phyloP scores from a whole-genome alignment of 2,888 invertebrate species.

The Callosobruchus maculatus region DNA sequence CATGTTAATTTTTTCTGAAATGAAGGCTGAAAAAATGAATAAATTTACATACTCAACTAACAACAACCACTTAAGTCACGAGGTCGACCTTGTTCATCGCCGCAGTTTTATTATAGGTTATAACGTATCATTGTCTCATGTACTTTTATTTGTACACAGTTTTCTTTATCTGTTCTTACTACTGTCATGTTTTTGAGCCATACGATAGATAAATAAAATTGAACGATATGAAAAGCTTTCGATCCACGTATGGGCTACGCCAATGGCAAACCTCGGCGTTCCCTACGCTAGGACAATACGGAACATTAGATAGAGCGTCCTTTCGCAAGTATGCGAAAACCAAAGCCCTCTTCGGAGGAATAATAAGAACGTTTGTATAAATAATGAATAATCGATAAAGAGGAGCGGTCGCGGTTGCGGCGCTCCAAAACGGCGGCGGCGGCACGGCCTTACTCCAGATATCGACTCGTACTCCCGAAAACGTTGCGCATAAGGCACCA shows the following conservation, averaged over 20 bases:
- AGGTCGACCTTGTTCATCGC: too few species aligned
- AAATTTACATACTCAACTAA: too few species aligned
- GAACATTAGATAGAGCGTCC: slow-evolving; percentile 3
- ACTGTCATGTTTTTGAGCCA: too few species aligned
- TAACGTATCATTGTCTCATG: too few species aligned
- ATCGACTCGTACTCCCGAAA: slow-evolving; percentile 29
- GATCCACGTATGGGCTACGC: background rate
- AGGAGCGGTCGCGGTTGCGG: slow-evolving; percentile 31
- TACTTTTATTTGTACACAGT: too few species aligned
- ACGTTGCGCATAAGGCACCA: background rate
- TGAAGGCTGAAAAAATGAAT: too few species aligned
- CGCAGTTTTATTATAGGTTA: too few species aligned
- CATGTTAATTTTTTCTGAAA: too few species aligned
- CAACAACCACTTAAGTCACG: too few species aligned
- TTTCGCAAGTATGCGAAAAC: slow-evolving; percentile 39
- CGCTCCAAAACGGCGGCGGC: slow-evolving; percentile 31
- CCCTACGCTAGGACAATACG: background rate
- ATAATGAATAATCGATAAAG: slow-evolving; percentile 51
- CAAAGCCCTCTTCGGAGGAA: slow-evolving; percentile 42
- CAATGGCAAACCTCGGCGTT: background rate
- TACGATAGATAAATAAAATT: too few species aligned
- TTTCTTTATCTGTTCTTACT: too few species aligned
- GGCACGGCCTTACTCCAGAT: slow-evolving; percentile 50
- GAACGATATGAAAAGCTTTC: too few species aligned
- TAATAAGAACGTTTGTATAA: slow-evolving; percentile 51